Evolutionary conservation across 2,113 vertebrate species (phyloP).

Genomic region (Sceloporus undulatus): DNA sequence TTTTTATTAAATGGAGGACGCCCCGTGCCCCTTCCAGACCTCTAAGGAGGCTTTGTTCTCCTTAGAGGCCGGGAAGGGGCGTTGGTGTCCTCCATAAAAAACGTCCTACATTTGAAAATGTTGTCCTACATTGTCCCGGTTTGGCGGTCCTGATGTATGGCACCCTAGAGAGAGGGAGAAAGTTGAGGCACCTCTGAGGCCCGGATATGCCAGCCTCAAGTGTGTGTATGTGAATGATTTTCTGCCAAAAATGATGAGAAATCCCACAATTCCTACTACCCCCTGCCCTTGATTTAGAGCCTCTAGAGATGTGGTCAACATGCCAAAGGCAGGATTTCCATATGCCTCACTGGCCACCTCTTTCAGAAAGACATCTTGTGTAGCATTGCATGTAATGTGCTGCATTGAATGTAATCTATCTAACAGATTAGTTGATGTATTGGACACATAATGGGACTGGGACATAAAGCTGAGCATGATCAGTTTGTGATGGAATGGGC

Average conservation of each 20-base stretch:
- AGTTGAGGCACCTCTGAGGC: no score
- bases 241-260: constrained; percentile 3
- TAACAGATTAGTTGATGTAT: not conserved
- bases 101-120: no score
- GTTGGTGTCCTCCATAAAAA: no score
- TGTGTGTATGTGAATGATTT: not conserved
- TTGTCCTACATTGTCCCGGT: no score
- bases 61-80: no score
- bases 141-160: no score
- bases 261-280: not conserved
- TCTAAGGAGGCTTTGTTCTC: no score
- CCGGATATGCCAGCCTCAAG: no score
- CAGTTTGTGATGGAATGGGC: constrained; percentile 21
- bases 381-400: constrained; percentile 10
- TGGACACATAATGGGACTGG: constrained; percentile 36
- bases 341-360: constrained; percentile 24
- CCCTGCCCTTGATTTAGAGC: not conserved
- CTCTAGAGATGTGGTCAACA: no score
- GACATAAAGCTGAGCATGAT: constrained; percentile 28
- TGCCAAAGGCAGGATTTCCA: constrained; percentile 25
- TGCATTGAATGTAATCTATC: constrained; percentile 27
- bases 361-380: constrained; percentile 26
- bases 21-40: no score
- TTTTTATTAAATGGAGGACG: no score
- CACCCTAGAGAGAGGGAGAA: no score